Conservation (phyloP, 1,140 invertebrate species). For the Aricia agestis region DNA sequence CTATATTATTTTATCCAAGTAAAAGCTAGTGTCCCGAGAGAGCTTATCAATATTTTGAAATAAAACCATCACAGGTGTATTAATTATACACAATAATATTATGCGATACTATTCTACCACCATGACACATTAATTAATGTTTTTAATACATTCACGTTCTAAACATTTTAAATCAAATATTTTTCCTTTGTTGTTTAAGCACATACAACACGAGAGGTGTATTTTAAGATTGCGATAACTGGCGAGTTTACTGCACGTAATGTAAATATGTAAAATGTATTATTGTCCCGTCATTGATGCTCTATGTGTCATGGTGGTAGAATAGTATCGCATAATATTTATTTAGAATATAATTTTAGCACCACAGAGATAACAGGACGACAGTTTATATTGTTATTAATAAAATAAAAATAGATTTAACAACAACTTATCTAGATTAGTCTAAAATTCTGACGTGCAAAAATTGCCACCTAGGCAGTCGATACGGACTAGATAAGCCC, state of each 20-base stretch:
- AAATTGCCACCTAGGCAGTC: conserved; percentile 67
- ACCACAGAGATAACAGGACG: not conserved
- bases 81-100: too few relatives aligned
- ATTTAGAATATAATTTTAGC: not conserved
- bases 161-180: not conserved
- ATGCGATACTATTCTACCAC: not conserved
- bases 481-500: conserved; percentile 29
- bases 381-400: not conserved
- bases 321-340: not conserved
- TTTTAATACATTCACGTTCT: not conserved
- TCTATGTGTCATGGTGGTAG: conserved; percentile 12
- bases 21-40: too few relatives aligned
- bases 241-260: not conserved
- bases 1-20: too few relatives aligned
- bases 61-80: too few relatives aligned
- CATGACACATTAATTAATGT: conserved; percentile 3
- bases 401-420: conserved; percentile 1
- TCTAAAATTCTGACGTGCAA: conserved; percentile 52
- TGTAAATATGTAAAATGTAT: conserved; percentile 4
- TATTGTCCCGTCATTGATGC: conserved; percentile 10
- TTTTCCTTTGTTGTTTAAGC: not conserved
- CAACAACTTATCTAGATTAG: conserved; percentile 29
- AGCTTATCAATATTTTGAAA: too few relatives aligned
- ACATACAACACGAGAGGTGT: conserved; percentile 17
- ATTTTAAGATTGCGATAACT: not conserved